Base-by-base conservation (phyloP, 2,888 invertebrate species). In the Cyclophora albipunctata region DNA sequence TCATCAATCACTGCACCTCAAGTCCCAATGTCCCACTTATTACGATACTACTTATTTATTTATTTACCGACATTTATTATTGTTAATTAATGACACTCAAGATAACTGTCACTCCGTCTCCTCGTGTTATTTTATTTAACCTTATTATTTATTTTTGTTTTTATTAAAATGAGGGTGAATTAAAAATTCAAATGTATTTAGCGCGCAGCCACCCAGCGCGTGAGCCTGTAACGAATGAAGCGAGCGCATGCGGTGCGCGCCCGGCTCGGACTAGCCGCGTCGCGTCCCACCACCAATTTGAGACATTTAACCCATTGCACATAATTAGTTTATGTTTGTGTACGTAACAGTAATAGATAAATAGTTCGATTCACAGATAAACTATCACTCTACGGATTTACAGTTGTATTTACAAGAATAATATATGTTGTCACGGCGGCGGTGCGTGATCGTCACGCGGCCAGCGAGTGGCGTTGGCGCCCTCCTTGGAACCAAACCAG, bases 381-480 rank as follows among this genome's bases (percentile, higher is more conserved):
- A 66, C 58, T 64, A 69, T 71, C 69, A 61, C 60, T 20, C 20
- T 59, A 66, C 62, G 63, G 69, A 67, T 70, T 71, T 71, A 67
- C 64, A 67, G 62, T 64, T 57, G 59, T 66, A 64, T 69, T 67
- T 64, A 68, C 64, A 47, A 46, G 50, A 34, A 45, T 66, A 73
- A 77, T 75, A 81, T 78, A 81, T 76, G 80, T 66, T 49, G 51
- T 63, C 87, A 87, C 81, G 84, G 59, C 44, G 57, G 41, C 54
- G 56, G 46, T 58, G 77, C 85, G 83, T 85, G 87, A 74, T 65
- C 66, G 59, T 73, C 86, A 86, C 79, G 84, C 75, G 68, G 54
- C 54, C 60, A 42, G 51, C 55, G 73, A 64, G 74, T 81, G 84
- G 73, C 62, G 63, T 64, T 69, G 77, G 78, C 79, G 78, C 77